phyloP scores from a whole-genome alignment of 2,113 vertebrate species.

The Pedionomus torquatus region DNA sequence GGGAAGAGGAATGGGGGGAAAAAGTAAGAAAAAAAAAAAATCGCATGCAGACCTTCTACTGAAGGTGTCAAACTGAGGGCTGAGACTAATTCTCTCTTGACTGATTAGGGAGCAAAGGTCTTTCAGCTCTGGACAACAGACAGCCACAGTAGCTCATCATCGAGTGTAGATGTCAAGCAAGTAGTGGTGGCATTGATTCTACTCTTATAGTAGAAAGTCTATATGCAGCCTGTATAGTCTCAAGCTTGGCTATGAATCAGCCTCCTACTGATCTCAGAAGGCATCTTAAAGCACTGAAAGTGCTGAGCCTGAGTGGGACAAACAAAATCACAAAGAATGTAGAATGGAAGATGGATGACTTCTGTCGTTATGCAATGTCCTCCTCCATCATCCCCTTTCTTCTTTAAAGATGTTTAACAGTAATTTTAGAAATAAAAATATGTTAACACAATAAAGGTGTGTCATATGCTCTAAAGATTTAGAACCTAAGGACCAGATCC shows the following conservation, averaged over 20 bases:
- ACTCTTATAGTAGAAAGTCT: not conserved
- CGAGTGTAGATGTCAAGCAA: not conserved
- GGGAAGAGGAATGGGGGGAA: not conserved
- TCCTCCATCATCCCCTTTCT: not conserved
- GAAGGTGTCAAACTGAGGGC: not conserved
- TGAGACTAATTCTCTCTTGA: not conserved
- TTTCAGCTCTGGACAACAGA: not conserved
- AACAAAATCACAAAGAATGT: not conserved
- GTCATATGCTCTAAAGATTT: not conserved
- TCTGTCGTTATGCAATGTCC: not conserved
- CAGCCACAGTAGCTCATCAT: not conserved
- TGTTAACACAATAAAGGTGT: not conserved
- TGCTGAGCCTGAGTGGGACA: not conserved
- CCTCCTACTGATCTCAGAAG: not conserved
- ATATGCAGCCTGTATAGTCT: not conserved
- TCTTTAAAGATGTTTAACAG: not conserved
- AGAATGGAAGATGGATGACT: not conserved
- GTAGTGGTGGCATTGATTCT: fast-evolving
- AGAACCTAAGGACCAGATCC: not conserved
- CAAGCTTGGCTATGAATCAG: not conserved
- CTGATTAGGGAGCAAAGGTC: not conserved
- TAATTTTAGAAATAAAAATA: not conserved
- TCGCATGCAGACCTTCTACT: not conserved
- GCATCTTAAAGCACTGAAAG: not conserved
- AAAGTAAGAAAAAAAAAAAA: not conserved